Evolutionary conservation across 2,888 invertebrate species (phyloP).

Genomic region (Drosophila helvetica): DNA sequence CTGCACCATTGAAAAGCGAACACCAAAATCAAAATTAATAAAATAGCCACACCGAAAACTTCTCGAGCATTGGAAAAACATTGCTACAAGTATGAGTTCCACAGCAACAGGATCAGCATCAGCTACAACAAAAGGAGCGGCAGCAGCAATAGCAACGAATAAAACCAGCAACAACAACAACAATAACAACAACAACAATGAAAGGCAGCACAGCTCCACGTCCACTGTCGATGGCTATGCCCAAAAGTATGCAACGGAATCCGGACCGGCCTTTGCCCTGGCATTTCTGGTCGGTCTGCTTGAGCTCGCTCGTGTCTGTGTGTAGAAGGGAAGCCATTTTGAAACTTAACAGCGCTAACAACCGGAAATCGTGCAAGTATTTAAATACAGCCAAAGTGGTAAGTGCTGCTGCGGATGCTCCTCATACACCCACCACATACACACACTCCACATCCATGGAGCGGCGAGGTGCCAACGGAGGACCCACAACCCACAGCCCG

Average conservation of each 20-base stretch:
- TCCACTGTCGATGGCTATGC: slow-evolving; percentile 43
- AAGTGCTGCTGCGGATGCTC: slow-evolving; percentile 50
- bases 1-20: no score
- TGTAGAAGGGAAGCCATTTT: slow-evolving; percentile 68
- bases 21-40: not conserved
- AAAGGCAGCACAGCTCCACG: not conserved
- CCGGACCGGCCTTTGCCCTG: no score
- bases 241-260: slow-evolving; percentile 62
- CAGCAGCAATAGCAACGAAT: no score
- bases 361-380: slow-evolving; percentile 79
- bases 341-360: slow-evolving; percentile 70
- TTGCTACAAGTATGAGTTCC: not conserved
- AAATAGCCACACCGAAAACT: not conserved
- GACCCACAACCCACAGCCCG: not conserved
- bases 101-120: not conserved
- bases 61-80: not conserved
- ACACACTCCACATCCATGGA: not conserved
- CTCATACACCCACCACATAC: not conserved
- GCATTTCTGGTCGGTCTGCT: no score
- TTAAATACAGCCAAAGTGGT: slow-evolving; percentile 71
- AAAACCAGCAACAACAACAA: slow-evolving; percentile 13
- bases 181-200: slow-evolving; percentile 10
- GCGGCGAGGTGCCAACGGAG: not conserved
- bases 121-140: not conserved
- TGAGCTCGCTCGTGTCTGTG: slow-evolving; percentile 8